phyloP scores from a whole-genome alignment of 1,140 invertebrate genomes.

The Drosophila triauraria region DNA sequence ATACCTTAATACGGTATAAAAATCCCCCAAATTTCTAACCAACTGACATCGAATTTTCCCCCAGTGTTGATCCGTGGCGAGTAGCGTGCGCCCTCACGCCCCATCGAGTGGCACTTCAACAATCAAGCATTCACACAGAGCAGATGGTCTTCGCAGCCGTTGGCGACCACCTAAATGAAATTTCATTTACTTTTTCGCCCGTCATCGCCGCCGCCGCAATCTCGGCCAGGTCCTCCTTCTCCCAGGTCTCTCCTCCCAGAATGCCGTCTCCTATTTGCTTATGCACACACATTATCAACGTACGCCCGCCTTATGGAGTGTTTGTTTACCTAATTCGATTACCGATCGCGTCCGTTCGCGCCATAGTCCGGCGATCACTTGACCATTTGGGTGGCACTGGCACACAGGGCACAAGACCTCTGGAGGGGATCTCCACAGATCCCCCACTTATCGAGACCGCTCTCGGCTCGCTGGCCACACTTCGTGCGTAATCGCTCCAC shows the following conservation, averaged over 20 bases:
- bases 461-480: constrained; percentile 19
- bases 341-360: constrained; percentile 79
- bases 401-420: constrained; percentile 15
- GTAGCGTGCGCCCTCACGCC: constrained; percentile 81
- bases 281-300: constrained; percentile 76
- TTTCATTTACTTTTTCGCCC: constrained; percentile 77
- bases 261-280: constrained; percentile 62
- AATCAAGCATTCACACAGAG: constrained; percentile 84
- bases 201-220: constrained; percentile 74
- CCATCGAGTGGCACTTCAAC: constrained; percentile 81
- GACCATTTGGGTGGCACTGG: constrained; percentile 78
- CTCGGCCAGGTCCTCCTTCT: constrained; percentile 35
- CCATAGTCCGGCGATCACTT: constrained; percentile 79
- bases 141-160: constrained; percentile 71
- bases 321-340: constrained; percentile 83
- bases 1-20: not conserved
- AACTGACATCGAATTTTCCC: constrained; percentile 1
- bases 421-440: constrained; percentile 21
- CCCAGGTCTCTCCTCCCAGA: constrained; percentile 5
- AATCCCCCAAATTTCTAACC: not conserved
- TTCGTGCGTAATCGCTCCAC: constrained; percentile 37
- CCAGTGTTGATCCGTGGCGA: constrained; percentile 41
- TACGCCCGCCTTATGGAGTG: constrained; percentile 79
- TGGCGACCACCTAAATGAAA: constrained; percentile 78
- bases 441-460: constrained; percentile 25